These are phyloP conservation scores for Notarius quadriscutis DNA, from an alignment of 2,113 vertebrate genomes.

Conservation along the genomic window DNA sequence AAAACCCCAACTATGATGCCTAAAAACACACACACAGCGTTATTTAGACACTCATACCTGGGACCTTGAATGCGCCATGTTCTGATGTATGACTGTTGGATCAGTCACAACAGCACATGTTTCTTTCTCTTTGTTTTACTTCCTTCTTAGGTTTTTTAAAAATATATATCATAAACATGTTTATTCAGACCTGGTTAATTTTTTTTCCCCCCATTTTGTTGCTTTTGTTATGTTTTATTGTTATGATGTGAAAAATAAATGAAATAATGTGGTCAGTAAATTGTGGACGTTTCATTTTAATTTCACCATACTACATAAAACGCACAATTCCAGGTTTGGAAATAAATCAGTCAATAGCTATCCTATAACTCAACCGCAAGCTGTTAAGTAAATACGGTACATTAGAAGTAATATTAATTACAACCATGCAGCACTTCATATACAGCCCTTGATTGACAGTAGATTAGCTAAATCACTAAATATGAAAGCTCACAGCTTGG, in stretches of 20 bases:
- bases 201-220: constrained; percentile 51
- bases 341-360: too few species aligned
- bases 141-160: constrained; percentile 47
- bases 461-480: background rate
- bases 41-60: background rate
- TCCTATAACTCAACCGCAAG: background rate
- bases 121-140: background rate
- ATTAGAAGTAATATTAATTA: background rate
- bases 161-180: constrained; percentile 58
- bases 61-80: constrained; percentile 34
- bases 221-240: constrained; percentile 71
- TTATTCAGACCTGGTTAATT: constrained; percentile 54
- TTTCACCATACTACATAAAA: background rate
- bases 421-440: too few species aligned
- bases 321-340: background rate
- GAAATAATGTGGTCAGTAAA: constrained; percentile 53
- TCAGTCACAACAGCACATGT: constrained; percentile 38
- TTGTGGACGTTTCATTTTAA: background rate
- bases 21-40: constrained; percentile 59
- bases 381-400: background rate
- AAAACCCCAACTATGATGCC: constrained; percentile 94
- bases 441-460: background rate
- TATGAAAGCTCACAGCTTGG: background rate
- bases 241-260: constrained; percentile 64
- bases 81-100: background rate